Evolutionary conservation across 1,140 invertebrate genomes (phyloP).

Genomic region (Cyphomyrmex costatus): DNA sequence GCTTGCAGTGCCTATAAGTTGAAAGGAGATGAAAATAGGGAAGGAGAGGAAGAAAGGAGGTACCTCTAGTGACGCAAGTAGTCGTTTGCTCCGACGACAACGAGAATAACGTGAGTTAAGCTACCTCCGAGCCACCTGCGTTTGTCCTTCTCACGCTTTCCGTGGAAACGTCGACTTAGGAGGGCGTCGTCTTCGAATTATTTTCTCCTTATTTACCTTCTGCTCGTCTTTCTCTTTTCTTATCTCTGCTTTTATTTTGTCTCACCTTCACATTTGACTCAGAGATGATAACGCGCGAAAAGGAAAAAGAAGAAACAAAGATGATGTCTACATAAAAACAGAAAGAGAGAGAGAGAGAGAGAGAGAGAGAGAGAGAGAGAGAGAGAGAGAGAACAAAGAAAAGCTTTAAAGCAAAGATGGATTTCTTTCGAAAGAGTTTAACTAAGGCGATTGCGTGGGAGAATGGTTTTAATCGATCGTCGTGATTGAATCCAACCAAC

Average conservation of each 20-base stretch:
- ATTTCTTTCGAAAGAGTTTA: slow-evolving; percentile 58
- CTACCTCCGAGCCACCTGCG: slow-evolving; percentile 51
- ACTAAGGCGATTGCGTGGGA: slow-evolving; percentile 31
- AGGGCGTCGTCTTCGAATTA: slow-evolving; percentile 58
- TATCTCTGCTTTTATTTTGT: slow-evolving; percentile 53
- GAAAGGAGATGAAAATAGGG: not conserved
- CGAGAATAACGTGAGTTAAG: slow-evolving; percentile 68
- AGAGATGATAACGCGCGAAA: slow-evolving; percentile 15
- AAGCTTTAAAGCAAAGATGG: slow-evolving; percentile 41
- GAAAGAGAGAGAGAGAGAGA: not conserved
- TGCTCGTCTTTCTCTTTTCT: slow-evolving; percentile 11
- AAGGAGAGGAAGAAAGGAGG: slow-evolving; percentile 1
- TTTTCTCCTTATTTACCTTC: slow-evolving; percentile 68
- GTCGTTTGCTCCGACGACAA: slow-evolving; percentile 66
- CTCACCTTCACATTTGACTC: slow-evolving; percentile 23
- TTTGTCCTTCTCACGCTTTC: not conserved
- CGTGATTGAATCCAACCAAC: slow-evolving; percentile 36
- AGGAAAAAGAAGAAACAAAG: not conserved
- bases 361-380: not conserved
- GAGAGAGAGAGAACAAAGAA: not conserved
- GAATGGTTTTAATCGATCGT: slow-evolving; percentile 49
- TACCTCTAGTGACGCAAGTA: slow-evolving; percentile 61
- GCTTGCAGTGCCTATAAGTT: slow-evolving; percentile 3
- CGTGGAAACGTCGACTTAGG: slow-evolving; percentile 21
- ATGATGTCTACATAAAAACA: not conserved